These are phyloP conservation scores for Lissonota sp. DNA, from an alignment of 2,888 invertebrate species.

Conservation along the genomic window DNA sequence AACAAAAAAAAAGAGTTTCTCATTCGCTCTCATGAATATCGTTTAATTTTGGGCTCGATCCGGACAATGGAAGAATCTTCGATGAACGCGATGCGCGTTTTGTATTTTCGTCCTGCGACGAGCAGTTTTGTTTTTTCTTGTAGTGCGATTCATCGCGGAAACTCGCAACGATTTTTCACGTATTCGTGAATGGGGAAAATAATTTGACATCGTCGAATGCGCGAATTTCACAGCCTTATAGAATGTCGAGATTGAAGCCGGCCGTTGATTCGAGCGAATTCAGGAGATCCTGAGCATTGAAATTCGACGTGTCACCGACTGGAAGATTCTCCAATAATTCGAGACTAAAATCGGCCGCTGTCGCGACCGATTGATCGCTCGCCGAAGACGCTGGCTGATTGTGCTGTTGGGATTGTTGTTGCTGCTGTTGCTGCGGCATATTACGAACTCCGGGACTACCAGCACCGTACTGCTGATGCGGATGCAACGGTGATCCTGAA, in stretches of 20 bases:
- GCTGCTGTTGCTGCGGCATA: slow-evolving; percentile 77
- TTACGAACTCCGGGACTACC: slow-evolving; percentile 81
- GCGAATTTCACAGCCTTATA: slow-evolving; percentile 72
- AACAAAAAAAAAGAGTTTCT: slow-evolving; percentile 24
- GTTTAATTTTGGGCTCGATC: slow-evolving; percentile 14
- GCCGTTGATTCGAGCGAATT: slow-evolving; percentile 92
- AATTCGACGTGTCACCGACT: slow-evolving; percentile 89
- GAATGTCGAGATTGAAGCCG: slow-evolving; percentile 83
- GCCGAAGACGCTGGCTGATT: slow-evolving; percentile 74
- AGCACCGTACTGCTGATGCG: slow-evolving; percentile 82
- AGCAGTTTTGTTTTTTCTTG: slow-evolving; percentile 1
- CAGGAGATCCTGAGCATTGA: slow-evolving; percentile 92
- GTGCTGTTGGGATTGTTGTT: slow-evolving; percentile 74
- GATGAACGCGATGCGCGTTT: slow-evolving; percentile 32
- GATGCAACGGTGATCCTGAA: slow-evolving; percentile 82
- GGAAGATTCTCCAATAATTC: slow-evolving; percentile 94
- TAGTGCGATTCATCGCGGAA: slow-evolving; percentile 1
- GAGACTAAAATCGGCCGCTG: slow-evolving; percentile 89
- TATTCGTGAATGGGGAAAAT: background rate
- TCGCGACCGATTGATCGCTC: slow-evolving; percentile 77
- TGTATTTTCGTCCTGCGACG: too few relatives aligned
- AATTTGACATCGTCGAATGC: slow-evolving; percentile 22
- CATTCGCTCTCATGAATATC: slow-evolving; percentile 27
- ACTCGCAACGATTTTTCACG: slow-evolving; percentile 23
- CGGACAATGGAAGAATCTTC: slow-evolving; percentile 61